phyloP scores from a whole-genome alignment of 2,797 vertebrate genomes.

The Salmo trutta region DNA sequence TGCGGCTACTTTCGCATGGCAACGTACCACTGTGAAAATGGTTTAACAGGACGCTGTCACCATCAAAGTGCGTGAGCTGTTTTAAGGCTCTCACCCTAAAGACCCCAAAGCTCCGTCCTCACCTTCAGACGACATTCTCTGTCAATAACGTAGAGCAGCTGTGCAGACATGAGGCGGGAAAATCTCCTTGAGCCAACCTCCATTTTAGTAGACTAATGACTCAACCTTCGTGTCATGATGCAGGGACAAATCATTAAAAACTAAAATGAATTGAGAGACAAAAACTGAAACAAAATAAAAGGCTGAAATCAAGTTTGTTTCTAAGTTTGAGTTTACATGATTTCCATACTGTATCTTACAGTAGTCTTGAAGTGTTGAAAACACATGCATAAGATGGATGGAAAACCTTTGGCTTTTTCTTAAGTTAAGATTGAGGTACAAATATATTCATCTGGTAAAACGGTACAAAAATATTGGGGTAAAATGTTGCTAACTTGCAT shows the following conservation, averaged over 20 bases:
- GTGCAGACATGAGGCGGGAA: constrained; percentile 47
- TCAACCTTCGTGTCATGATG: constrained; percentile 11
- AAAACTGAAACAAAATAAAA: too few relatives aligned
- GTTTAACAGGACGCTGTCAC: constrained; percentile 52
- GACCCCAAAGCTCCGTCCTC: constrained; percentile 45
- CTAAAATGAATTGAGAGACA: background rate
- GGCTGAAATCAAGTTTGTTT: background rate
- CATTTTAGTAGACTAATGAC: background rate
- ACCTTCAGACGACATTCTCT: constrained; percentile 43
- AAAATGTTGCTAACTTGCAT: constrained; percentile 77
- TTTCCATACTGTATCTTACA: too few relatives aligned
- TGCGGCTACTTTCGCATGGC: constrained; percentile 62
- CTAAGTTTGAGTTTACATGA: background rate
- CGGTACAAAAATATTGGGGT: background rate
- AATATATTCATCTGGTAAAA: background rate
- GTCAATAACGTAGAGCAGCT: constrained; percentile 66
- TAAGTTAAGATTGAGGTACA: background rate
- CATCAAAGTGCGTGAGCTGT: constrained; percentile 50
- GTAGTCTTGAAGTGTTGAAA: background rate
- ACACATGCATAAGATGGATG: background rate
- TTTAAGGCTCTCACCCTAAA: constrained; percentile 19
- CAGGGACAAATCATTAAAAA: constrained; percentile 6
- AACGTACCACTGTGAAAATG: constrained; percentile 68
- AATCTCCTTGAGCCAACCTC: constrained; percentile 31
- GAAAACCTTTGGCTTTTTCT: background rate